Evolutionary conservation across 1,140 invertebrate species (phyloP), one percentile per base, ranked within the genome.

Genomic region (Camponotus pennsylvanicus): DNA sequence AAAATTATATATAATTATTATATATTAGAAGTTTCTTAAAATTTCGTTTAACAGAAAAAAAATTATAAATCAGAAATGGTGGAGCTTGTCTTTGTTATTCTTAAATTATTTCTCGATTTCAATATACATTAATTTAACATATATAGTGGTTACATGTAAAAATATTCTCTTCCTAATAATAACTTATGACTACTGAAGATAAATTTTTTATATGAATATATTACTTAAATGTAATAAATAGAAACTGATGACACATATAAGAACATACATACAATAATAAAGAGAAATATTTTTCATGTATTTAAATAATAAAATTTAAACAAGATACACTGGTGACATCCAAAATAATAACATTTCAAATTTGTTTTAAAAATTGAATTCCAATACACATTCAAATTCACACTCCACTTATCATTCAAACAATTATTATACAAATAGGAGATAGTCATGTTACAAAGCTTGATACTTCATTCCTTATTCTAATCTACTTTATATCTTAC

Each of bases 391-490:
- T 49, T 49, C 45, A 3, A 49, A 80, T 40, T 32, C 9, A 59
- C 37, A 21, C 55, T 32, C n/a, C 45, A 49, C 37, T 1, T 15
- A 70, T 80, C 21, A 59, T 11, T 42, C 34, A 52, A 80, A 69
- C 15, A 8, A 70, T 59, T 76, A 69, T 15, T 71, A 11, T 87
- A 32, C 18, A 55, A 52, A 80, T 85, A 80, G 55, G 42, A 88
- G 49, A 85, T 49, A 52, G 15, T 52, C 49, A 52, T 52, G 69
- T n/a, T 7, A 27, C 37, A n/a, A 32, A 32, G 55, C 49, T 52
- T 52, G n/a, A 61, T 75, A 55, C 57, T 45, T 75, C 63, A 55
- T 45, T 37, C 8, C 18, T 40, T 52, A 78, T 49, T 8, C 34
- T 80, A 88, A 71, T 61, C 42, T 78, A 76, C 21, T 18, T 86